Evolutionary conservation across 2,888 invertebrate genomes (phyloP).

Genomic region (Pterostichus madidus): DNA sequence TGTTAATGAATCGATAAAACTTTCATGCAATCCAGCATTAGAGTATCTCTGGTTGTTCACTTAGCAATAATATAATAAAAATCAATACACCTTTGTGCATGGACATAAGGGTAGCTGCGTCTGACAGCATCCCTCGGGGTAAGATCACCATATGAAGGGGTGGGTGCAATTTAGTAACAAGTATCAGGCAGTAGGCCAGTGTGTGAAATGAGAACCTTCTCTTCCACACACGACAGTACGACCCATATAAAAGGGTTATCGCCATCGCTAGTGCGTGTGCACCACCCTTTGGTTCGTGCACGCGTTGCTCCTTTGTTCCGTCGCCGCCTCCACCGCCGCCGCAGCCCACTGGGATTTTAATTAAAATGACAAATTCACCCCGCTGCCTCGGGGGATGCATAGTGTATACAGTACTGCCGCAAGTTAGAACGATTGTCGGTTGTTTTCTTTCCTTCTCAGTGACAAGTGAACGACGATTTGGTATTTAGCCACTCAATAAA

Average conservation of each 20-base stretch:
- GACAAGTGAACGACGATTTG: slow-evolving; percentile 44
- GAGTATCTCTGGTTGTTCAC: neutral
- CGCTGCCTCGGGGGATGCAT: slow-evolving; percentile 18
- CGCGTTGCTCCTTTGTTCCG: slow-evolving; percentile 39
- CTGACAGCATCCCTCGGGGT: neutral
- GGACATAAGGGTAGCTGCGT: neutral
- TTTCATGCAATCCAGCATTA: no score
- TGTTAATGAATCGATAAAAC: no score
- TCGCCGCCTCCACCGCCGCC: neutral
- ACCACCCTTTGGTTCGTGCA: slow-evolving; percentile 1
- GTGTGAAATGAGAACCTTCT: slow-evolving; percentile 16
- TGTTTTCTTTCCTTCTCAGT: slow-evolving; percentile 24
- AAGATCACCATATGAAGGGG: neutral
- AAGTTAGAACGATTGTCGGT: slow-evolving; percentile 9
- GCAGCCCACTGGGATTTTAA: slow-evolving; percentile 70
- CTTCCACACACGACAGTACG: neutral
- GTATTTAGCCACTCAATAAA: slow-evolving; percentile 13
- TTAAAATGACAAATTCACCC: slow-evolving; percentile 73
- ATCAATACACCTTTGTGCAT: neutral
- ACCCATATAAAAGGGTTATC: slow-evolving; percentile 23
- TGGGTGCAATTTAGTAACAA: slow-evolving; percentile 41
- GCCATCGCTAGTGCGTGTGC: neutral
- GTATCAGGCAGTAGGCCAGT: slow-evolving; percentile 55
- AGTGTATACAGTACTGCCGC: slow-evolving; percentile 21
- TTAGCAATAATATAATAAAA: slow-evolving; percentile 3